Base-by-base conservation (phyloP, 2,888 invertebrate species). In the Vannuccia rotundouncinata region DNA sequence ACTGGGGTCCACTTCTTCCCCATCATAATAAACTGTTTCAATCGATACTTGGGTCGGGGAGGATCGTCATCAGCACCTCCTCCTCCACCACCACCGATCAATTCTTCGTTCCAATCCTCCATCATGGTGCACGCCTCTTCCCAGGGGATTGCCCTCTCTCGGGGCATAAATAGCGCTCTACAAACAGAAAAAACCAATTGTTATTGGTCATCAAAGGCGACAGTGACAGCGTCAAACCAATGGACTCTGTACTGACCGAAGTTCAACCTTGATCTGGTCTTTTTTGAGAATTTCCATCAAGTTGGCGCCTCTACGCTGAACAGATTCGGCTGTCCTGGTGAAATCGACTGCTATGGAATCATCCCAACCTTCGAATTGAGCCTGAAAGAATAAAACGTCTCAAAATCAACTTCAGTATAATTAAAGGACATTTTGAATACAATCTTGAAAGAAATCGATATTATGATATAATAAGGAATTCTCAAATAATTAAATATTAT, bases 341-440 rank as follows among this genome's bases (percentile, higher is more conserved):
- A 95, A 99, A 90, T 99, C 99, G 2, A 98, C 98, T 0, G 86
- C 96, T 84, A 99, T 95, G 25, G 99, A 95, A 89, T 99, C 98
- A 87, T 99, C 97, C 99, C 99, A 99, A 5, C 95, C 96, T 75
- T 91, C 89, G 89, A 99, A 99, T 89, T 98, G 97, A 0, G 94
- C 93, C 89, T 98, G 97, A 89, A 99, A 99, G 83, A 97, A 88
- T 85, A 90, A 90, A 59, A n/a, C n/a, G n/a, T n/a, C n/a, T n/a
- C n/a, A n/a, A n/a, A n/a, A n/a, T n/a, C n/a, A n/a, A 89, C 86
- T 82, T 90, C 90, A 78, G 89, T 89, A 28, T 89, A 84, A 81
- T 98, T 95, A 85, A 95, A 92, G 27, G 95, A 92, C 77, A 95
- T 90, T 0, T 94, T 94, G 59, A 98, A n/a, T n/a, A n/a, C n/a